phyloP scores from a whole-genome alignment of 2,888 invertebrate genomes.

The Ophonus ardosiacus region DNA sequence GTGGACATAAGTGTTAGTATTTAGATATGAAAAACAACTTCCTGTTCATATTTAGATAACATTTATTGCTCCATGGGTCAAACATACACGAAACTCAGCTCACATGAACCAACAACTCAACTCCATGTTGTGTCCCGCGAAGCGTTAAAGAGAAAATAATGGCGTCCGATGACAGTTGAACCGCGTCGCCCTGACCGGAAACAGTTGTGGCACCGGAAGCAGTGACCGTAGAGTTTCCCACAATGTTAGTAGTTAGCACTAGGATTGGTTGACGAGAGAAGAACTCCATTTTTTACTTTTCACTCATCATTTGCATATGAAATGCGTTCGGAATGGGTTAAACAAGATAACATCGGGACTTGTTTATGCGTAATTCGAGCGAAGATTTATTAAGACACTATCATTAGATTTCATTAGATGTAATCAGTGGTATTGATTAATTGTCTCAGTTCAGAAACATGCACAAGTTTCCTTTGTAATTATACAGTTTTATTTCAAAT shows the following conservation, averaged over 20 bases:
- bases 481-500: slow-evolving; percentile 29
- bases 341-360: slow-evolving; percentile 16
- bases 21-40: slow-evolving; percentile 14
- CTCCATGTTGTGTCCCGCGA: slow-evolving; percentile 35
- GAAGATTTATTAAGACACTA: slow-evolving; percentile 50
- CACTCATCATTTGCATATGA: slow-evolving; percentile 48
- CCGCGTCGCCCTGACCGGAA: slow-evolving; percentile 39
- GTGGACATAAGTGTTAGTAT: background rate
- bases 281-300: slow-evolving; percentile 42
- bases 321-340: slow-evolving; percentile 46
- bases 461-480: slow-evolving; percentile 13
- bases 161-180: slow-evolving; percentile 51
- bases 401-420: slow-evolving; percentile 51
- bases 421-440: slow-evolving; percentile 43
- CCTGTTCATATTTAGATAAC: slow-evolving; percentile 9
- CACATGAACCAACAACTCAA: slow-evolving; percentile 18
- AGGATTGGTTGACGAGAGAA: slow-evolving; percentile 1
- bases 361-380: slow-evolving; percentile 11
- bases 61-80: background rate
- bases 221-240: slow-evolving; percentile 45
- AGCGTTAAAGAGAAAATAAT: slow-evolving; percentile 52
- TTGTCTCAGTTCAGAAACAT: slow-evolving; percentile 24
- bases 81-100: background rate
- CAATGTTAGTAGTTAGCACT: slow-evolving; percentile 1
- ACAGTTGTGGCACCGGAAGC: slow-evolving; percentile 49